phyloP scores from a whole-genome alignment of 2,888 invertebrate species.

The Diabrotica balteata region DNA sequence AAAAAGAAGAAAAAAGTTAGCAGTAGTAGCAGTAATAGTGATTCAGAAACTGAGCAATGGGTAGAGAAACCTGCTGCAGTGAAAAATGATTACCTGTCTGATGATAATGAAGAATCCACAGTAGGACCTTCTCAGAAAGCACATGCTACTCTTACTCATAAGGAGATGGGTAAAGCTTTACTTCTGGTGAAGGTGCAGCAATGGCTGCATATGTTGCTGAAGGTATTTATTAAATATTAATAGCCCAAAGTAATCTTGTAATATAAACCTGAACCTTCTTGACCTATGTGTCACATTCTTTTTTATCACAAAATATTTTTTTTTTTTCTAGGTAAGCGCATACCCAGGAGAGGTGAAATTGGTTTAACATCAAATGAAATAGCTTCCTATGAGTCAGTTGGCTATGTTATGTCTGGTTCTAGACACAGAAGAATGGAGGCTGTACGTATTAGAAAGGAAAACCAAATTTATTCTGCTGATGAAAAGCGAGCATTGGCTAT shows the following conservation, averaged over 20 bases:
- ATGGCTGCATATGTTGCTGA: slow-evolving; percentile 99
- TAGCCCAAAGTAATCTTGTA: no score
- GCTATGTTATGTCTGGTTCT: slow-evolving; percentile 96
- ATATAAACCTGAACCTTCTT: no score
- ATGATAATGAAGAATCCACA: slow-evolving; percentile 61
- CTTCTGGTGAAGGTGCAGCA: slow-evolving; percentile 97
- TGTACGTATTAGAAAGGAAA: slow-evolving; percentile 98
- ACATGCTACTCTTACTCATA: slow-evolving; percentile 74
- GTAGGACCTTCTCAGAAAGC: slow-evolving; percentile 72
- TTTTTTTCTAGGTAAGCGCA: slow-evolving; percentile 75
- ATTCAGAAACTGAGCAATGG: slow-evolving; percentile 68
- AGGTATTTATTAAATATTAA: slow-evolving; percentile 62
- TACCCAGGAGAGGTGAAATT: slow-evolving; percentile 97
- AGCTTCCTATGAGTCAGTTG: slow-evolving; percentile 82
- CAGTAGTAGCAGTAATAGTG: slow-evolving; percentile 57
- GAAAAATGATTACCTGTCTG: slow-evolving; percentile 41
- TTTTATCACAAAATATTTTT: neutral
- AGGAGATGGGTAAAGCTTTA: slow-evolving; percentile 91
- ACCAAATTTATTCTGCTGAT: slow-evolving; percentile 99
- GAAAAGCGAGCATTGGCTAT: slow-evolving; percentile 97
- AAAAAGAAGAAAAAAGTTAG: slow-evolving; percentile 60
- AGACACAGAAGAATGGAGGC: slow-evolving; percentile 97
- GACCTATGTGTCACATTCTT: no score
- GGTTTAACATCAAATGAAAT: slow-evolving; percentile 97
- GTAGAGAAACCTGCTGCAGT: slow-evolving; percentile 65